Conservation (phyloP, 1,140 invertebrate species). For the Leptinotarsa texana region DNA sequence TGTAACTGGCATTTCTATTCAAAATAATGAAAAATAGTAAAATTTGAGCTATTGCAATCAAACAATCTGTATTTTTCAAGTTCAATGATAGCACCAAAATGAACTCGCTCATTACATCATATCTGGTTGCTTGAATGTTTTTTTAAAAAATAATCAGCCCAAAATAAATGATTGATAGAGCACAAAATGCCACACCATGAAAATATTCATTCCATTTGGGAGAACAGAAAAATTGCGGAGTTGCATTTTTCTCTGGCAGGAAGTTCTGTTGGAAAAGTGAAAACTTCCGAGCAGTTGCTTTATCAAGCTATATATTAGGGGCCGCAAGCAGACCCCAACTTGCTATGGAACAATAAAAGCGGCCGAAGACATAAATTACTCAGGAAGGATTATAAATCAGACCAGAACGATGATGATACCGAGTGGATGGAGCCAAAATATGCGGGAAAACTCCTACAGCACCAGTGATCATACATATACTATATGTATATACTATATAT, state of each 20-base stretch:
- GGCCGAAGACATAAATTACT: constrained; percentile 23
- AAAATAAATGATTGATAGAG: neutral
- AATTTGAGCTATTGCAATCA: too few relatives aligned
- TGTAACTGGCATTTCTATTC: too few relatives aligned
- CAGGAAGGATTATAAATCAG: constrained; percentile 22
- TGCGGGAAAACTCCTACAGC: neutral
- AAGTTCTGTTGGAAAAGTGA: constrained; percentile 22
- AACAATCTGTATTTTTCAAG: too few relatives aligned
- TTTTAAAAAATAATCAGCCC: too few relatives aligned
- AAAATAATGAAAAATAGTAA: too few relatives aligned
- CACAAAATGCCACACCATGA: neutral
- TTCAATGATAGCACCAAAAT: too few relatives aligned
- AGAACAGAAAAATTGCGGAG: constrained; percentile 6
- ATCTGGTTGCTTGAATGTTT: too few relatives aligned
- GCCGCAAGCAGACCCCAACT: constrained; percentile 13
- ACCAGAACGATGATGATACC: constrained; percentile 16
- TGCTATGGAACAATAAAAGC: constrained; percentile 22
- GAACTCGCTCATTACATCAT: too few relatives aligned
- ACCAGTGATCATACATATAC: too few relatives aligned
- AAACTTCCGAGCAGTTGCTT: constrained; percentile 21
- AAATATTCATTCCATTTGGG: neutral
- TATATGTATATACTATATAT: too few relatives aligned
- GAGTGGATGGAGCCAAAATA: neutral
- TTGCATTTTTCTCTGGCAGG: constrained; percentile 23
- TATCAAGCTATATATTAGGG: constrained; percentile 27